Conservation (phyloP, 2,797 vertebrate species). For the Coreius guichenoti region DNA sequence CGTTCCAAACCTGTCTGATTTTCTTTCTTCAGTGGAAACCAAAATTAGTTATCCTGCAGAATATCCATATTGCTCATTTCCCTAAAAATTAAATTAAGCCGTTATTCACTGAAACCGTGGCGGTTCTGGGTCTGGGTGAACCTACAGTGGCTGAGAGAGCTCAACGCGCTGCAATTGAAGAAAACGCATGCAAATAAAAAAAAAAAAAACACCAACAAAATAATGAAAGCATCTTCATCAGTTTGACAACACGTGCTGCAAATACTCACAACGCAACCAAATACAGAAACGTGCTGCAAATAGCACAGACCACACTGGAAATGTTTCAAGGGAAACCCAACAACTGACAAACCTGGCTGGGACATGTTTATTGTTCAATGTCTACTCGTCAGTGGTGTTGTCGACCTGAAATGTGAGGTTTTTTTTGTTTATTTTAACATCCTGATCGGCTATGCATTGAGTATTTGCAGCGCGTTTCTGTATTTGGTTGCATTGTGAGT, state of each 20-base stretch:
- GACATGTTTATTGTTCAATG: neutral
- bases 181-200: neutral
- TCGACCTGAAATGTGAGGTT: too few relatives aligned
- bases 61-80: neutral
- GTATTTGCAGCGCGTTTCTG: too few relatives aligned
- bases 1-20: neutral
- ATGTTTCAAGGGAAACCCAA: neutral
- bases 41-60: neutral
- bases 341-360: too few relatives aligned
- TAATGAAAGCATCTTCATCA: neutral
- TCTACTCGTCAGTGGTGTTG: neutral
- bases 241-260: neutral
- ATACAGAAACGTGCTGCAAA: neutral
- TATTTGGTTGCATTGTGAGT: too few relatives aligned
- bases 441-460: too few relatives aligned
- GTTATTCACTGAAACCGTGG: neutral
- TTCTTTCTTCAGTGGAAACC: neutral
- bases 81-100: neutral
- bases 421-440: too few relatives aligned
- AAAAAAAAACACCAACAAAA: neutral
- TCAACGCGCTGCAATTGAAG: neutral
- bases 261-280: neutral
- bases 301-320: neutral
- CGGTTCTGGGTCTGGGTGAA: neutral
- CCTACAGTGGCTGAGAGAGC: neutral